Evolutionary conservation across 2,888 invertebrate genomes (phyloP).

Genomic region (Scaptomyza flava): DNA sequence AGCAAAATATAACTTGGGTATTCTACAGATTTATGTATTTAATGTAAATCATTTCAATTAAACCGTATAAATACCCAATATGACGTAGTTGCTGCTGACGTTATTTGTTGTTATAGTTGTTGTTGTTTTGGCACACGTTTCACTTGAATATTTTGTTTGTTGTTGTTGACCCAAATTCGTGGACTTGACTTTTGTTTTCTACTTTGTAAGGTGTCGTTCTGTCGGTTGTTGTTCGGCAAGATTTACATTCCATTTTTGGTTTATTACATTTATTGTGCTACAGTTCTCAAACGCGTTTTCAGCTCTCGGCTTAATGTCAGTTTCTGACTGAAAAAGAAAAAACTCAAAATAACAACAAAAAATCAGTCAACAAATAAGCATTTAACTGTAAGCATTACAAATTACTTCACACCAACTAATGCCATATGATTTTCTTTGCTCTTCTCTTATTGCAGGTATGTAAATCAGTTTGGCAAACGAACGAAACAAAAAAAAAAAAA

Average conservation of each 20-base stretch:
- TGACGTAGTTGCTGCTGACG: conserved; percentile 44
- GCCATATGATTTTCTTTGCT: neutral
- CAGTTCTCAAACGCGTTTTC: conserved; percentile 32
- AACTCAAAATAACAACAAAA: conserved; percentile 1
- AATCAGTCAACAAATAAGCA: conserved; percentile 32
- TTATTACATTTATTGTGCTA: conserved; percentile 40
- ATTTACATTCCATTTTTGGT: conserved; percentile 53
- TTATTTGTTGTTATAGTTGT: conserved; percentile 2
- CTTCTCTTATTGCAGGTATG: conserved; percentile 51
- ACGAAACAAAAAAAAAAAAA: too few relatives aligned
- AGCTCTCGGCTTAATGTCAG: conserved; percentile 38
- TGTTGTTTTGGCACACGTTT: conserved; percentile 57
- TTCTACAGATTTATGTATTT: conserved; percentile 16
- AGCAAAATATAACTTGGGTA: conserved; percentile 15
- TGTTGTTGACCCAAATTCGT: conserved; percentile 66
- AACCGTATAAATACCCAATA: conserved; percentile 50
- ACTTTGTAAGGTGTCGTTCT: conserved; percentile 46
- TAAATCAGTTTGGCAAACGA: conserved; percentile 37
- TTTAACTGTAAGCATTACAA: conserved; percentile 28
- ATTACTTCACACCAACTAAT: conserved; percentile 30
- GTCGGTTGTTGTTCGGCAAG: conserved; percentile 39
- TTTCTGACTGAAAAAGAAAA: conserved; percentile 48
- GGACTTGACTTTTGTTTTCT: conserved; percentile 70
- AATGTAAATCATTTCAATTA: conserved; percentile 65
- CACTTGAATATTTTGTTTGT: conserved; percentile 46